These are phyloP conservation scores for Boulengeromyrus knoepffleri DNA, from an alignment of 2,113 vertebrate species.

Conservation along the genomic window DNA sequence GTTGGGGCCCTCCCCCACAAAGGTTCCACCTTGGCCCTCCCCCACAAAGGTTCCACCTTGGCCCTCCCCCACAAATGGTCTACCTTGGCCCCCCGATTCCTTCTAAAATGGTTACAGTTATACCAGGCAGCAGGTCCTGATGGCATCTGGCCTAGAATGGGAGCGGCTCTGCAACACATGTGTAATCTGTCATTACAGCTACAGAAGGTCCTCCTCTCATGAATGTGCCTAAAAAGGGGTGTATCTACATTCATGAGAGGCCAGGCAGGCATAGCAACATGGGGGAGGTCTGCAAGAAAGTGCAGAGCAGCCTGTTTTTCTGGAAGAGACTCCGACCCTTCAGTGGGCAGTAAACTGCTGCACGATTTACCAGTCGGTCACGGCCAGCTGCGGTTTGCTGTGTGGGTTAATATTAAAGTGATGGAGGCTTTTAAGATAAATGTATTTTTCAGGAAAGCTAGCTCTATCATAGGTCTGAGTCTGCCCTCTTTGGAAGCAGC, in stretches of 20 bases:
- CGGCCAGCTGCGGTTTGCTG: background rate
- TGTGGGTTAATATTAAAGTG: background rate
- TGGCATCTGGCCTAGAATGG: background rate
- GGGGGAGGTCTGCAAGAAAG: background rate
- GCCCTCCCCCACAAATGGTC: background rate
- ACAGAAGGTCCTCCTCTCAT: background rate
- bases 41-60: background rate
- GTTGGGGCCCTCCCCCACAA: background rate
- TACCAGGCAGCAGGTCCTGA: background rate
- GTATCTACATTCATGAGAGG: background rate
- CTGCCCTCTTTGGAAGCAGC: background rate
- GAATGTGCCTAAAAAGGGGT: background rate
- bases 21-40: too few relatives aligned
- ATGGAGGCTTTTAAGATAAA: background rate
- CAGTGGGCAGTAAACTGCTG: background rate
- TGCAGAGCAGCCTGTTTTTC: background rate
- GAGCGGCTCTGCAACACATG: background rate
- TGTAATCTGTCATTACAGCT: background rate
- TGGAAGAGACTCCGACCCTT: background rate
- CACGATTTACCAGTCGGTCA: background rate
- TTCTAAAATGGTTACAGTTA: background rate
- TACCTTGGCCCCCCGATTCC: background rate
- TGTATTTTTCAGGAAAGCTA: background rate
- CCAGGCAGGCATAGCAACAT: background rate
- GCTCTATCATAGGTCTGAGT: background rate